A percentile compares a stretch with the other conserved stretches of the same genome.
Evolutionary conservation across 2,113 vertebrate genomes (phyloP).

Genomic region (Mobula hypostoma): DNA sequence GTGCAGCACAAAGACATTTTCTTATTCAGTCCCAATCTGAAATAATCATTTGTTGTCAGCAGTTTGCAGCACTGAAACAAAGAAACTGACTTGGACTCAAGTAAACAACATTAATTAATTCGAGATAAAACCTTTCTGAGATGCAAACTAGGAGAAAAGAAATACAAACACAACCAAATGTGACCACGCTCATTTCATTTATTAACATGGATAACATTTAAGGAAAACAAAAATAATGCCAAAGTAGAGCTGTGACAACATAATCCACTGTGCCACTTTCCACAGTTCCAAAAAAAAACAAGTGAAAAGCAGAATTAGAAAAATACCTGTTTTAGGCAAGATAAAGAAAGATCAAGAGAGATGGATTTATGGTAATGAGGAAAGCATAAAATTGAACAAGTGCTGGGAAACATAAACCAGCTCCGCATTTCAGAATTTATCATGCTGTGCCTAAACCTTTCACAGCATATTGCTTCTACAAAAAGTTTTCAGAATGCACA

Average conservation of each 20-base stretch:
- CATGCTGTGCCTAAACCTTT: neutral
- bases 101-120: neutral
- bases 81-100: neutral
- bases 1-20: slow-evolving; percentile 2
- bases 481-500: neutral
- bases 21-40: slow-evolving; percentile 6
- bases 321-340: neutral
- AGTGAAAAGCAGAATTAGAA: neutral
- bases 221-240: neutral
- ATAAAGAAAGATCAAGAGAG: neutral
- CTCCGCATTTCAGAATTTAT: neutral
- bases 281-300: neutral
- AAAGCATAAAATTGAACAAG: neutral
- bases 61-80: neutral
- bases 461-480: neutral
- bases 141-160: neutral
- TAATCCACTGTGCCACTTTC: neutral
- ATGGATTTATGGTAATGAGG: neutral
- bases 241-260: neutral
- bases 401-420: neutral
- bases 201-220: neutral
- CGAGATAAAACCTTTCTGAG: neutral
- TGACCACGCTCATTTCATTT: neutral
- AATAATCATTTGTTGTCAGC: slow-evolving; percentile 24
- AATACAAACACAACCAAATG: neutral